A percentile compares a stretch with the other conserved stretches of the same genome.
Conservation (phyloP, 2,797 vertebrate genomes). For the Thunnus albacares region DNA sequence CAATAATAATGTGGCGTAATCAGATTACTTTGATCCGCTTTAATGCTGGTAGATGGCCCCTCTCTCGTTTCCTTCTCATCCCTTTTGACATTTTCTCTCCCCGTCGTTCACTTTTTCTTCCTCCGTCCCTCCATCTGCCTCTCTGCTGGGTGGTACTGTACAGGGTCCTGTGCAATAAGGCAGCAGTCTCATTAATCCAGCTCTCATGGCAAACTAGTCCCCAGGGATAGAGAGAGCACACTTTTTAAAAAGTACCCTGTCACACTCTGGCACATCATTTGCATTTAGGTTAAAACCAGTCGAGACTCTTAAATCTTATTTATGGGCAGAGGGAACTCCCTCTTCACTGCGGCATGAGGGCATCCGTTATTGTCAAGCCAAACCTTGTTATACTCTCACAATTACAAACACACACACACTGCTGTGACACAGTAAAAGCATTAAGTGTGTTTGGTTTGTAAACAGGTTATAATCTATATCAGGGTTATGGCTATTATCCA, state of each 20-base stretch:
- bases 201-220: slow-evolving; percentile 77
- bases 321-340: slow-evolving; percentile 67
- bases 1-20: slow-evolving; percentile 66
- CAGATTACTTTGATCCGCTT: slow-evolving; percentile 75
- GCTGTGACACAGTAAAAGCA: slow-evolving; percentile 59
- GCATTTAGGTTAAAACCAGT: slow-evolving; percentile 78
- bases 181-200: slow-evolving; percentile 81
- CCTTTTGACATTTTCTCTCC: slow-evolving; percentile 12
- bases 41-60: slow-evolving; percentile 63
- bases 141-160: slow-evolving; percentile 51
- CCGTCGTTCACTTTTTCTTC: neutral
- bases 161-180: slow-evolving; percentile 43
- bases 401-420: slow-evolving; percentile 31
- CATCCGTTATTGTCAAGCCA: slow-evolving; percentile 69
- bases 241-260: slow-evolving; percentile 76
- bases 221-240: slow-evolving; percentile 50
- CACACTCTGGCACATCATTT: slow-evolving; percentile 77
- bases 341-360: slow-evolving; percentile 56
- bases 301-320: slow-evolving; percentile 76
- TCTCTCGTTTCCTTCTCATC: slow-evolving; percentile 26
- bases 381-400: slow-evolving; percentile 62
- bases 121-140: slow-evolving; percentile 3
- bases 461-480: slow-evolving; percentile 69
- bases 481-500: slow-evolving; percentile 68
- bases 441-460: slow-evolving; percentile 67